A percentile compares a stretch with the other conserved stretches of the same genome.
Conservation (phyloP, 2,797 vertebrate species). For the Gobio occitaniae region DNA sequence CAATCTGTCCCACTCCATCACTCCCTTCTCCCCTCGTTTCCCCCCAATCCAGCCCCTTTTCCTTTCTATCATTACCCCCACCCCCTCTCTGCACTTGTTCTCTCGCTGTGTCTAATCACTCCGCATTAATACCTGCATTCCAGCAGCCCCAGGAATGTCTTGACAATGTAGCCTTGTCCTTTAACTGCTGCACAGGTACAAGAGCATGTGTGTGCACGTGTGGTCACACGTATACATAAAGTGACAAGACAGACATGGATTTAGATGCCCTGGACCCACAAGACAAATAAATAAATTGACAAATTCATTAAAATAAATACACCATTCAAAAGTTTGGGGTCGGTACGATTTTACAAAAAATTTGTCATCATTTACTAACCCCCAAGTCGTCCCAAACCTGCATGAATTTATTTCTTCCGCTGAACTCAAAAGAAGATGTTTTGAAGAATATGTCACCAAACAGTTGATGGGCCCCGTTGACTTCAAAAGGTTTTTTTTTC, state of each 20-base stretch:
- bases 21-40: conserved; percentile 29
- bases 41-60: conserved; percentile 33
- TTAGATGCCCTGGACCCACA: neutral
- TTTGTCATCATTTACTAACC: too few relatives aligned
- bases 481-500: too few relatives aligned
- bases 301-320: neutral
- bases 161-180: conserved; percentile 81
- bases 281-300: neutral
- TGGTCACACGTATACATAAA: neutral
- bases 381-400: too few relatives aligned
- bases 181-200: conserved; percentile 55
- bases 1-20: conserved; percentile 46
- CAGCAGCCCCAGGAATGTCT: conserved; percentile 77
- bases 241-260: conserved; percentile 53
- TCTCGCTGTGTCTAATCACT: conserved; percentile 71
- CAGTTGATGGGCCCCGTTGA: too few relatives aligned
- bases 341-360: neutral
- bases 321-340: neutral
- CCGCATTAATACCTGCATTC: conserved; percentile 82
- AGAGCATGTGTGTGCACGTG: neutral
- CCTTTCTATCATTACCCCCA: conserved; percentile 1
- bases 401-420: too few relatives aligned
- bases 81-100: conserved; percentile 22
- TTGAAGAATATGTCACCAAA: too few relatives aligned
- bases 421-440: too few relatives aligned